Base-by-base conservation (phyloP, 2,797 vertebrate species). In the Crax fasciolata region DNA sequence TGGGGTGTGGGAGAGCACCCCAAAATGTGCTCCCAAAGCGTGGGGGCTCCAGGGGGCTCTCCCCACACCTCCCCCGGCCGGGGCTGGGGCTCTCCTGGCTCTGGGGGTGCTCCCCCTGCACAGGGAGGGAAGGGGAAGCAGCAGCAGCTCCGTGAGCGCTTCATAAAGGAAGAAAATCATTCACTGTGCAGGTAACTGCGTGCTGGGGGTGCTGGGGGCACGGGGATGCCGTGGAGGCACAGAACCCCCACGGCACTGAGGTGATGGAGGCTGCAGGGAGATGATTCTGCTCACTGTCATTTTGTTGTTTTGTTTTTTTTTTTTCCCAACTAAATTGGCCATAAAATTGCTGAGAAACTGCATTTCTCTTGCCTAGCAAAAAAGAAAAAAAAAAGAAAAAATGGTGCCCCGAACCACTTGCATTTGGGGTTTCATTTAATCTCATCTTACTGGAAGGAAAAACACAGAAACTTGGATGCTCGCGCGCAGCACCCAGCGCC, bases 391-490 rank as follows among this genome's bases (percentile, higher is more conserved):
- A 35, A 49, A 30, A 48, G 61, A 77, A 80, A 85, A 9, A 65
- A 39, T 87, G 76, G 66, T 23, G 71, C 92, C 84, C 92, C 32
- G 94, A 96, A 70, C 73, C 57, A 65, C 90, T 89, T 66, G 85
- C 94, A 93, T 86, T 96, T 83, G 90, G 94, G 96, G 71, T 88
- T 96, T 95, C 93, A 97, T 96, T 97, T 97, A 90, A 96, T 96
- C 89, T 94, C 94, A 39, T 94, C 91, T 95, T 21, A 3, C 68
- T 84, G 88, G 59, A 74, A 91, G 86, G 89, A 84, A 81, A 79
- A 84, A 85, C 90, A 89, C 89, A 76, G 89, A 62, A 70, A 83
- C 84, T 90, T 28, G 93, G 97, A 83, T 88, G 87, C 82, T 68
- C 5, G 0, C 15, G 92, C 48, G 3, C 68, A 20, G 74, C 77